A percentile compares a stretch with the other conserved stretches of the same genome.
phyloP scores from a whole-genome alignment of 2,113 vertebrate species.

The Sceloporus tristichus region DNA sequence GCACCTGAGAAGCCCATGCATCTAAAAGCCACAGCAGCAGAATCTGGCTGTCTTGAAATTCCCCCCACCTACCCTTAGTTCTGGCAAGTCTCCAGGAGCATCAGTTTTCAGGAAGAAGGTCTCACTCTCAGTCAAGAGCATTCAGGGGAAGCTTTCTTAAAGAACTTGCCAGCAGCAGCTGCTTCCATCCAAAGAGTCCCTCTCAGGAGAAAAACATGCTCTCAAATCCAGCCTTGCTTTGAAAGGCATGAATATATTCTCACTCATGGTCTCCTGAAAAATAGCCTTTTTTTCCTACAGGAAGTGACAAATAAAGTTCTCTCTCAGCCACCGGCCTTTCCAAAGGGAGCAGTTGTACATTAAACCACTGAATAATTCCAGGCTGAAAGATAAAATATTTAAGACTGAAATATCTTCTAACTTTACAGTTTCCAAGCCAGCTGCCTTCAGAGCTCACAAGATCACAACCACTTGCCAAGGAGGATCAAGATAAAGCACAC shows the following conservation, averaged over 20 bases:
- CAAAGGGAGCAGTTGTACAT: constrained; percentile 63
- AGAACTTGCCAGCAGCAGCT: constrained; percentile 58
- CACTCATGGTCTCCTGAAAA: constrained; percentile 2
- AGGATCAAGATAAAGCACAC: constrained; percentile 45
- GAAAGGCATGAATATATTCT: neutral
- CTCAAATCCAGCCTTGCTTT: constrained; percentile 49
- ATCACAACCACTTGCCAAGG: constrained; percentile 61
- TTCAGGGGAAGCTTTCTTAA: constrained; percentile 53
- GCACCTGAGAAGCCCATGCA: neutral
- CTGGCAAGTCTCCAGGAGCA: constrained; percentile 71
- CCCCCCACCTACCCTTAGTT: constrained; percentile 48
- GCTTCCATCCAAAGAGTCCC: constrained; percentile 55
- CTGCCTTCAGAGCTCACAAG: constrained; percentile 54
- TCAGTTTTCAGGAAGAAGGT: constrained; percentile 66
- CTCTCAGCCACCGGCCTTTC: constrained; percentile 59
- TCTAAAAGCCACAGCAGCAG: neutral
- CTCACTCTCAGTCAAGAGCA: constrained; percentile 60
- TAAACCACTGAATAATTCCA: constrained; percentile 75
- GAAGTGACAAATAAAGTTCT: constrained; percentile 48
- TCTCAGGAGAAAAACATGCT: constrained; percentile 34
- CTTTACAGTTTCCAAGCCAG: constrained; percentile 58
- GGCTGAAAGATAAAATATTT: constrained; percentile 73
- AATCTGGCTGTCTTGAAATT: constrained; percentile 48
- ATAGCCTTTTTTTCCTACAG: constrained; percentile 35
- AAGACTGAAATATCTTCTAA: constrained; percentile 43